phyloP scores from a whole-genome alignment of 2,888 invertebrate species.

The Automeris io region DNA sequence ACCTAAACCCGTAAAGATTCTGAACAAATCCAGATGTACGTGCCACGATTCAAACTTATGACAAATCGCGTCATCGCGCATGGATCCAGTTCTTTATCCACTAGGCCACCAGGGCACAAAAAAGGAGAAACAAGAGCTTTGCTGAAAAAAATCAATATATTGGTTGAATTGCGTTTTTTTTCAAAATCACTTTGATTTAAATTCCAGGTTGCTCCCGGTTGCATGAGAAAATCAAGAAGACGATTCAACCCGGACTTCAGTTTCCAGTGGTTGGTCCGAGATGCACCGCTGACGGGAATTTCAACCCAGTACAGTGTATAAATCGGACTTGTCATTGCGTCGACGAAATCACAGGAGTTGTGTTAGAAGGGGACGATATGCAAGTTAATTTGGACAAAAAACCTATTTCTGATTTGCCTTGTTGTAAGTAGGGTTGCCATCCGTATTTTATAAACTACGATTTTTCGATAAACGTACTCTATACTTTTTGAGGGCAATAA shows the following conservation, averaged over 20 bases:
- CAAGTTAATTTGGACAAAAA: conserved; percentile 42
- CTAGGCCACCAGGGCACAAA: too few species aligned
- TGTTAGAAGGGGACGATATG: conserved; percentile 24
- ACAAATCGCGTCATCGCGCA: too few species aligned
- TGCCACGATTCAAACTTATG: too few species aligned
- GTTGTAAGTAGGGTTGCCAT: conserved; percentile 74
- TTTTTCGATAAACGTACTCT: too few species aligned
- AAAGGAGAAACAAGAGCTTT: too few species aligned
- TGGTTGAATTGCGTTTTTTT: too few species aligned
- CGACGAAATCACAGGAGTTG: conserved; percentile 68
- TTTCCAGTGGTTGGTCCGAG: conserved; percentile 65
- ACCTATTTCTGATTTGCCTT: conserved; percentile 47
- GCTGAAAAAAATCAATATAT: too few species aligned
- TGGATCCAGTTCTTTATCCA: too few species aligned
- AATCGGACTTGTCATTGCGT: conserved; percentile 79
- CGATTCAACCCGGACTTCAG: conserved; percentile 47
- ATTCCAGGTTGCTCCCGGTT: conserved; percentile 77
- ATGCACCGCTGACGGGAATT: conserved; percentile 81
- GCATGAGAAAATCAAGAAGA: conserved; percentile 58
- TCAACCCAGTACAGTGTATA: conserved; percentile 81
- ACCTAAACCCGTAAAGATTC: too few species aligned
- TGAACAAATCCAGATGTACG: too few species aligned
- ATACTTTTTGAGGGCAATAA: too few species aligned
- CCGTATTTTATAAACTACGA: too few species aligned
- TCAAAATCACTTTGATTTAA: background rate